Percentiles rank a stretch among this genome's conserved stretches.
Evolutionary conservation across 2,888 invertebrate genomes (phyloP).

Genomic region (Xanthorhoe spadicearia): DNA sequence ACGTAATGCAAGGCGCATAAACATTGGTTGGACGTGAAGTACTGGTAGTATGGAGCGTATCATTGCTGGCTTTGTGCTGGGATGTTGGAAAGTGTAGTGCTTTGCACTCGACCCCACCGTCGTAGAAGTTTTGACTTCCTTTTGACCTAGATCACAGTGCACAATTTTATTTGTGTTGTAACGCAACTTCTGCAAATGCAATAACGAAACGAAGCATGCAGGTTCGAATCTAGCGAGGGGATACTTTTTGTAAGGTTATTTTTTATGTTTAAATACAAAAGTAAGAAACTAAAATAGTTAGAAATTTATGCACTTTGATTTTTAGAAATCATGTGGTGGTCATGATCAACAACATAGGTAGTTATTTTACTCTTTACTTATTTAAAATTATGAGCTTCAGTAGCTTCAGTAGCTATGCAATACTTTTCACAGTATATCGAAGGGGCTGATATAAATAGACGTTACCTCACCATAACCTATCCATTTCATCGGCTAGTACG

Average conservation of each 20-base stretch:
- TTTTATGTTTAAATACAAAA: too few relatives aligned
- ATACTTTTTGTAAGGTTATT: not conserved
- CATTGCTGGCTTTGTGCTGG: constrained; percentile 60
- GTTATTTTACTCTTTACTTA: too few relatives aligned
- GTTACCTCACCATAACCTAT: not conserved
- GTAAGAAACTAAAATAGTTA: too few relatives aligned
- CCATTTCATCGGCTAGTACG: not conserved
- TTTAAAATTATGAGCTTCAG: too few relatives aligned
- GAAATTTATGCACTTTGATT: too few relatives aligned
- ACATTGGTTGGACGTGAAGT: constrained; percentile 69
- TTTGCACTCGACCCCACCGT: constrained; percentile 72
- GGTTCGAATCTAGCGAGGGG: not conserved
- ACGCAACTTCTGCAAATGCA: not conserved
- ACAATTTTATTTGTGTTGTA: not conserved
- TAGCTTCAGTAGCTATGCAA: not conserved
- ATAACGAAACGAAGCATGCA: not conserved
- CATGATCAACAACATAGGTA: too few relatives aligned
- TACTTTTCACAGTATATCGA: not conserved
- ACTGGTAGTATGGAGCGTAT: constrained; percentile 65
- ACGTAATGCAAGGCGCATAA: constrained; percentile 43
- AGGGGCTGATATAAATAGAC: not conserved
- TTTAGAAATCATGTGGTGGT: too few relatives aligned
- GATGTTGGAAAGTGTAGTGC: constrained; percentile 75
- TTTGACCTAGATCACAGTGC: constrained; percentile 49
- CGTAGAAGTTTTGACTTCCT: constrained; percentile 79